A percentile compares a stretch with the other conserved stretches of the same genome.
Evolutionary conservation across 2,797 vertebrate genomes (phyloP).

Genomic region (Huso huso): DNA sequence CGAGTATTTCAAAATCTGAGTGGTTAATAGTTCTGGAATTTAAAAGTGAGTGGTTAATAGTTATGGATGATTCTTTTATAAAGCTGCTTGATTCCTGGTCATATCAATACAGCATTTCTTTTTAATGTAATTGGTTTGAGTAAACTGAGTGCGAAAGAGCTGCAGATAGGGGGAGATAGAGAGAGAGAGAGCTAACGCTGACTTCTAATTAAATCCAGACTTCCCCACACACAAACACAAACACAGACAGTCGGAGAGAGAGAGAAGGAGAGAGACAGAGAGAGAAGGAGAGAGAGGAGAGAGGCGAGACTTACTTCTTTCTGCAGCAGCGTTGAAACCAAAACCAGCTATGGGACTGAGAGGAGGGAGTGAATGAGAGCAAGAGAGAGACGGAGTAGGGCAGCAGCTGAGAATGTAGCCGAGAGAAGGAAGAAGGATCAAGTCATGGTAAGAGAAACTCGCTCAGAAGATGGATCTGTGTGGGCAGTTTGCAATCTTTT

Average conservation of each 20-base stretch:
- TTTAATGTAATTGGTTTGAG: too few species aligned
- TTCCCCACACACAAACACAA: conserved; percentile 36
- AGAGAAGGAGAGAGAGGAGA: not conserved
- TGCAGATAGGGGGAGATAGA: conserved; percentile 17
- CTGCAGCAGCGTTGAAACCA: too few species aligned
- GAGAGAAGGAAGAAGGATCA: conserved; percentile 26
- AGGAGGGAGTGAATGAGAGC: not conserved
- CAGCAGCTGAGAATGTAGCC: conserved; percentile 21
- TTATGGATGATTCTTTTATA: too few species aligned
- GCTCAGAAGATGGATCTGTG: conserved; percentile 10
- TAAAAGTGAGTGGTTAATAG: too few species aligned
- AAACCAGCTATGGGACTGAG: not conserved
- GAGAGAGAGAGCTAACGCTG: conserved; percentile 19
- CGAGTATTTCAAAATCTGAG: too few species aligned
- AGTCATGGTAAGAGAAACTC: conserved; percentile 23
- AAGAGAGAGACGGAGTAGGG: not conserved
- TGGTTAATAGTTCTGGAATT: too few species aligned
- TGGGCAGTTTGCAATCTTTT: conserved; percentile 2
- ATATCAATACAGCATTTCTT: too few species aligned
- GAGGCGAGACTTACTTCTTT: not conserved
- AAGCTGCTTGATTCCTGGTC: too few species aligned
- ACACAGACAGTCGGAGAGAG: conserved; percentile 22
- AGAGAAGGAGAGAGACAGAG: conserved; percentile 17
- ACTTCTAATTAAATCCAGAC: conserved; percentile 10
- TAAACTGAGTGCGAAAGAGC: not conserved